Base-by-base conservation (phyloP, 92 coral and sea anemone species). In the Phenganax marumi region DNA sequence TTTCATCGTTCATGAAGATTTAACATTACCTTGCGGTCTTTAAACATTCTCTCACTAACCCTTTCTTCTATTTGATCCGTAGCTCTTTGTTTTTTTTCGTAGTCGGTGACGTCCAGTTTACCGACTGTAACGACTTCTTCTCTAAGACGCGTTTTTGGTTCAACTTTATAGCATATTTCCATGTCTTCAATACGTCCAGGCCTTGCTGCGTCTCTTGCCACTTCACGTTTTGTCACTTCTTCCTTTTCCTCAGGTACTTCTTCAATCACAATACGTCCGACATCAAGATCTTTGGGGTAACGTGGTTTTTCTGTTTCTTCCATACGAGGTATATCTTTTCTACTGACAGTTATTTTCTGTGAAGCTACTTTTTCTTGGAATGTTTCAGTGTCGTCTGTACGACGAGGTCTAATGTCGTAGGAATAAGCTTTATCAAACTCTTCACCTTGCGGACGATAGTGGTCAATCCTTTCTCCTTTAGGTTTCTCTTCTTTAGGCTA, bases 181-280 rank as follows among this genome's bases (percentile, higher is more conserved):
- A 62, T 76, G 4, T 54, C 52, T 62, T 76, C 81, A 68, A 50
- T 68, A 74, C 61, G 33, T 62, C 68, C 57, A 22, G 63, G 81
- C 50, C 8, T 56, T 4, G 39, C 68, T 39, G 26, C 50, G 50
- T 66, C 72, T 23, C 12, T 74, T 49, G 17, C 13, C 23, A n/a
- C 23, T 24, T 62, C 51, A 56, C 51, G 12, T 56, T 77, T 57
- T 57, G 52, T 54, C 46, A 58, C 22, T 62, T 33, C 46, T 78
- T 39, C 54, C 48, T 60, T 62, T 50, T 77, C 69, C 1, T 77
- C 70, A 1, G 81, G 81, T 10, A 43, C 10, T 77, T 77, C 81
- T 60, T 77, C 81, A n/a, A 77, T 46, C 14, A 56, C 52, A 56
- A 60, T 77, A 17, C 81, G 81, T 14, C 81, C 70, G 56, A 60